phyloP scores from a whole-genome alignment of 2,888 invertebrate species.

The Eupithecia insigniata region DNA sequence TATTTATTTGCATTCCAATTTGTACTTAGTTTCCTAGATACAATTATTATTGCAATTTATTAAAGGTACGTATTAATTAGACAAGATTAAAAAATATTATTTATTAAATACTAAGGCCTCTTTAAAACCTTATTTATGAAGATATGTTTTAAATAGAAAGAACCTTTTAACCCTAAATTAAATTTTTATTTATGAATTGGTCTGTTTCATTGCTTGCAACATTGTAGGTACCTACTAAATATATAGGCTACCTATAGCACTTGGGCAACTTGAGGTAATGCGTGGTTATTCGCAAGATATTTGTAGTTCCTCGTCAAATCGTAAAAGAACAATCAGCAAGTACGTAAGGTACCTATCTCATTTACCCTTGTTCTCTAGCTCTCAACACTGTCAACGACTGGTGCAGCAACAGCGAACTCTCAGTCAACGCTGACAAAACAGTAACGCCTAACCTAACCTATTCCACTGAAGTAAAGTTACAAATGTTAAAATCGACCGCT shows the following conservation, averaged over 20 bases:
- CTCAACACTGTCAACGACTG: too few species aligned
- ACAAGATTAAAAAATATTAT: neutral
- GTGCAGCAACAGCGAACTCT: too few species aligned
- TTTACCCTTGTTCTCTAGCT: too few species aligned
- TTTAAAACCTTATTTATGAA: neutral
- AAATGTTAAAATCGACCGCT: too few species aligned
- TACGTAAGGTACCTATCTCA: too few species aligned
- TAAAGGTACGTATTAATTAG: neutral
- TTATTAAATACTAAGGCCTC: neutral
- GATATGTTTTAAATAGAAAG: neutral
- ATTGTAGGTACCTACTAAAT: neutral
- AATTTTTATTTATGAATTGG: neutral
- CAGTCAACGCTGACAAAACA: too few species aligned
- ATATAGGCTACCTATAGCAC: too few species aligned
- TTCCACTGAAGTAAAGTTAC: too few species aligned
- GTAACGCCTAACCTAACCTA: too few species aligned
- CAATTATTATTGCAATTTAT: neutral
- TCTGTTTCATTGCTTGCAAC: neutral
- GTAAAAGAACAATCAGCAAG: too few species aligned
- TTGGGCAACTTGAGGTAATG: neutral
- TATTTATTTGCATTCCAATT: slow-evolving; percentile 14
- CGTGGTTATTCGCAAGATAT: too few species aligned
- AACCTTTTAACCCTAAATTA: neutral
- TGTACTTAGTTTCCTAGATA: neutral
- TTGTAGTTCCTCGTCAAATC: too few species aligned